Evolutionary conservation across 2,888 invertebrate species (phyloP).

Genomic region (Entomobrya multifasciata): DNA sequence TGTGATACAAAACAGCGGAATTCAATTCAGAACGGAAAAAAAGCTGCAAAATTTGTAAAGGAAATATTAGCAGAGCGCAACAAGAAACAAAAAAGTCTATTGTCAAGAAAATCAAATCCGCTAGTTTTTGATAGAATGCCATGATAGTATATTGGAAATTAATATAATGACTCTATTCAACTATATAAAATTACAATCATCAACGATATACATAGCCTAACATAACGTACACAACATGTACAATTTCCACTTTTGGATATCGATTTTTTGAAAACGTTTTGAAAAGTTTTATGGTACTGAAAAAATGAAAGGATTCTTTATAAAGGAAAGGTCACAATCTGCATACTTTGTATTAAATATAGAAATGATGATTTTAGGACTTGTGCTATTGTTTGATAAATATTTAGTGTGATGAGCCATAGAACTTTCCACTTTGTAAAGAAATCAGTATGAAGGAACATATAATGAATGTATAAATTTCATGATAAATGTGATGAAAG

Average conservation of each 20-base stretch:
- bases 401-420: background rate
- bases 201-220: background rate
- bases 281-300: background rate
- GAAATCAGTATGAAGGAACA: background rate
- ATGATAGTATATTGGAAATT: background rate
- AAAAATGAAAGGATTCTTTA: no score
- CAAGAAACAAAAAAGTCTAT: background rate
- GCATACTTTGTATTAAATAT: background rate
- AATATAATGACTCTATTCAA: background rate
- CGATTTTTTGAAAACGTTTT: background rate
- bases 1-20: constrained; percentile 42
- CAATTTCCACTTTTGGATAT: constrained; percentile 16
- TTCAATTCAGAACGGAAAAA: background rate
- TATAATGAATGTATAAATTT: constrained; percentile 6
- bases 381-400: no score
- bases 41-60: constrained; percentile 8
- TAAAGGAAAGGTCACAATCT: background rate
- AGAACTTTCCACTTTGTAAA: constrained; percentile 38
- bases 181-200: background rate
- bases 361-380: no score
- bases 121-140: constrained; percentile 59
- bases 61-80: background rate
- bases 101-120: constrained; percentile 54
- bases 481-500: constrained; percentile 9
- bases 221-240: background rate